phyloP scores from a whole-genome alignment of 1,140 invertebrate species.

The Lamellibrachia luymesi region DNA sequence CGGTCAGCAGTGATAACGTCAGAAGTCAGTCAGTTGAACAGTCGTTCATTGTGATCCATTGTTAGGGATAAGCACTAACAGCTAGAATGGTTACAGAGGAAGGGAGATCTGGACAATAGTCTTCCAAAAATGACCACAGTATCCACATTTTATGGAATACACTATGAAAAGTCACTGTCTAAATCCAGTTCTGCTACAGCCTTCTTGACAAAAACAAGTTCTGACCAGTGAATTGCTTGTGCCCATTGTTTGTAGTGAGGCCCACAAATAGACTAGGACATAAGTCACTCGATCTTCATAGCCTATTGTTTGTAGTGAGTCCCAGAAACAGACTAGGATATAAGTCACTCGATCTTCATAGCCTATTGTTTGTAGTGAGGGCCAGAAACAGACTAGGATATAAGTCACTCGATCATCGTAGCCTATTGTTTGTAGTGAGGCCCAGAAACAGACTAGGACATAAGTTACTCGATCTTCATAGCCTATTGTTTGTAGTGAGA shows the following conservation, averaged over 20 bases:
- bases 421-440: background rate
- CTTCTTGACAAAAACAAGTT: background rate
- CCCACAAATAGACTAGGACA: background rate
- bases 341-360: background rate
- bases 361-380: background rate
- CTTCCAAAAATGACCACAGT: background rate
- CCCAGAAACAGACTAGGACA: background rate
- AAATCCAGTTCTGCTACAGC: background rate
- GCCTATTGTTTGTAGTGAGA: too few species aligned
- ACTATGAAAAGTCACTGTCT: background rate
- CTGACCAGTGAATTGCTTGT: too few species aligned
- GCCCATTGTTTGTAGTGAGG: background rate
- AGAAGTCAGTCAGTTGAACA: too few species aligned
- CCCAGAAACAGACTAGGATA: background rate
- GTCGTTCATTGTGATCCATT: background rate
- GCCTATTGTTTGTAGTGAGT: background rate
- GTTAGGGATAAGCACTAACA: background rate
- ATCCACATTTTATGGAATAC: too few species aligned
- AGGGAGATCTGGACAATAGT: background rate
- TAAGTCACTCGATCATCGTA: background rate
- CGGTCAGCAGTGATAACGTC: too few species aligned
- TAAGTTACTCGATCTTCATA: background rate
- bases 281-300: background rate
- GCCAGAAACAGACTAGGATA: background rate
- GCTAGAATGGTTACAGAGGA: background rate